Evolutionary conservation across 2,888 invertebrate genomes (phyloP).

Genomic region (Caenorhabditis plicata): DNA sequence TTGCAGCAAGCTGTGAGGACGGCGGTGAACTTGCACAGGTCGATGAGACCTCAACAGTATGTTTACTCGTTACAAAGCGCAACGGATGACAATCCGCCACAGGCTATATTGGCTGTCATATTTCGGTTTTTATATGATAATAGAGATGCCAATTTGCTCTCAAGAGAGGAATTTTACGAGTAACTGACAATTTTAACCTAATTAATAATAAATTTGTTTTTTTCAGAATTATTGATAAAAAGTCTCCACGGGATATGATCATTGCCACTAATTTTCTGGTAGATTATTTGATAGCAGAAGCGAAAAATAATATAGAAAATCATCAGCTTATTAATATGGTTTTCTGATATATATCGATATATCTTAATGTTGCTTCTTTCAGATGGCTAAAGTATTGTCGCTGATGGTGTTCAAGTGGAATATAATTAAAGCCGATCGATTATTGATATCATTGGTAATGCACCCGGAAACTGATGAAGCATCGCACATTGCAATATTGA

Average conservation of each 20-base stretch:
- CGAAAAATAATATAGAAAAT: slow-evolving; percentile 6
- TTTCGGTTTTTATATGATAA: slow-evolving; percentile 3
- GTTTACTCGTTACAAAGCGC: slow-evolving; percentile 2
- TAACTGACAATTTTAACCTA: background rate
- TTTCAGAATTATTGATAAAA: slow-evolving; percentile 19
- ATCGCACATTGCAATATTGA: slow-evolving; percentile 26
- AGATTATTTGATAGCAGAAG: slow-evolving; percentile 21
- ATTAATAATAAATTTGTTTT: background rate
- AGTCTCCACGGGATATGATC: slow-evolving; percentile 14
- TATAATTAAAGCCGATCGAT: slow-evolving; percentile 49
- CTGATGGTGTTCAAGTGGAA: slow-evolving; percentile 46
- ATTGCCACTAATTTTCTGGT: slow-evolving; percentile 21
- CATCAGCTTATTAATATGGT: slow-evolving; percentile 11
- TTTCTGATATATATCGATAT: too few species aligned
- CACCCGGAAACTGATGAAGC: slow-evolving; percentile 53
- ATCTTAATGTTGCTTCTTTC: too few species aligned
- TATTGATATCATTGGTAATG: slow-evolving; percentile 50
- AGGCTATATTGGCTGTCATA: slow-evolving; percentile 14
- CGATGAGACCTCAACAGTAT: slow-evolving; percentile 13
- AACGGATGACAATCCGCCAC: slow-evolving; percentile 1
- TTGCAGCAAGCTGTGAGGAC: background rate
- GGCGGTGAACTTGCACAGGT: background rate
- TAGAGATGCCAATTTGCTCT: slow-evolving; percentile 1
- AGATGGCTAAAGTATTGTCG: slow-evolving; percentile 40
- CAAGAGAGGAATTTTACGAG: slow-evolving; percentile 16